Evolutionary conservation across 2,888 invertebrate genomes (phyloP).

Genomic region (Drosophila mettleri): DNA sequence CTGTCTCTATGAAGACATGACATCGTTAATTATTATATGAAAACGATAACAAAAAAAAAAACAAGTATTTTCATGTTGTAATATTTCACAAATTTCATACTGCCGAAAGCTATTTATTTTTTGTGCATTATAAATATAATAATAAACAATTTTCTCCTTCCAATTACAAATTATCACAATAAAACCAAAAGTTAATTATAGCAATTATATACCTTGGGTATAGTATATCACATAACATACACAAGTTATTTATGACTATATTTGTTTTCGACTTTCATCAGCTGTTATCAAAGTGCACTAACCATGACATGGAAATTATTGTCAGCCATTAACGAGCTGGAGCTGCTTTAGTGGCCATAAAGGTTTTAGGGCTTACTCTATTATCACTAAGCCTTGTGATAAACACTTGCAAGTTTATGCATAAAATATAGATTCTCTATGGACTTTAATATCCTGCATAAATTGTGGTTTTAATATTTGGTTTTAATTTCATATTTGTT

Average conservation of each 20-base stretch:
- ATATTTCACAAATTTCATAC: too few species aligned
- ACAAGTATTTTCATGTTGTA: too few species aligned
- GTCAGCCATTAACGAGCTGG: conserved; percentile 8
- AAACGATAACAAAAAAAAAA: too few species aligned
- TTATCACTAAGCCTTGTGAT: background rate
- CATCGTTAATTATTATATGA: too few species aligned
- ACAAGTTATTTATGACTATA: conserved; percentile 1
- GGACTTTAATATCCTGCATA: background rate
- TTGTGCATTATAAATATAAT: background rate
- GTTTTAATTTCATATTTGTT: background rate
- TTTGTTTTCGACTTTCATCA: conserved; percentile 10
- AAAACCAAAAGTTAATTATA: background rate
- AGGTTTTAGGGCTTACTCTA: conserved; percentile 11
- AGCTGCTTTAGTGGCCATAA: conserved; percentile 14
- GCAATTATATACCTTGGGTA: background rate
- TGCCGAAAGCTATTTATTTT: too few species aligned
- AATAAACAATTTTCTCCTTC: too few species aligned
- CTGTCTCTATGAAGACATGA: background rate
- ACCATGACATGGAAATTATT: background rate
- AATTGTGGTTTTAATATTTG: too few species aligned
- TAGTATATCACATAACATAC: conserved; percentile 11
- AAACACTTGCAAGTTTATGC: conserved; percentile 9
- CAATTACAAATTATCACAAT: background rate
- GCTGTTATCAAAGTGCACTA: background rate
- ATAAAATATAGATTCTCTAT: background rate